Evolutionary conservation across 2,888 invertebrate genomes (phyloP).

Genomic region (Drosophila dives): DNA sequence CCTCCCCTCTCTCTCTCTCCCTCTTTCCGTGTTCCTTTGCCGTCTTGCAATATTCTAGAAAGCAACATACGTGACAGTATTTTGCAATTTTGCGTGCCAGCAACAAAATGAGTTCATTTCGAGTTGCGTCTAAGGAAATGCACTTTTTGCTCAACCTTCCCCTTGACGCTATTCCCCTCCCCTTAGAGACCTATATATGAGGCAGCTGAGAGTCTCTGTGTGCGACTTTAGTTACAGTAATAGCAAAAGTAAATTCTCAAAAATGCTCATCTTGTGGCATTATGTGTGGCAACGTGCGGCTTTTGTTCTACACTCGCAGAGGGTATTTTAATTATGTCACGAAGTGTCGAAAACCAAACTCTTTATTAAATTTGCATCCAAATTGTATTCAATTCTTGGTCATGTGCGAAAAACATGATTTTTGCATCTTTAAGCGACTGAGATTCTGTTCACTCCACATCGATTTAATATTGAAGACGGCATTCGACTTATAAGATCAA

Average conservation of each 20-base stretch:
- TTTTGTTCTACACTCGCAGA: slow-evolving; percentile 24
- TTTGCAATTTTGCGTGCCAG: slow-evolving; percentile 66
- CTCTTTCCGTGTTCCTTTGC: slow-evolving; percentile 7
- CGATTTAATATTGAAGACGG: neutral
- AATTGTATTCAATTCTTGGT: slow-evolving; percentile 46
- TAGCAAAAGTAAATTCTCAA: slow-evolving; percentile 53
- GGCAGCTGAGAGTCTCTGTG: slow-evolving; percentile 46
- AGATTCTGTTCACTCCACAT: neutral
- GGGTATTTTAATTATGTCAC: slow-evolving; percentile 14
- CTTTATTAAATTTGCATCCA: slow-evolving; percentile 46
- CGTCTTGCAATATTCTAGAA: slow-evolving; percentile 73
- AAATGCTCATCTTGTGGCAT: slow-evolving; percentile 35
- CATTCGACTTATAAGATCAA: neutral
- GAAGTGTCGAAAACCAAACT: slow-evolving; percentile 6
- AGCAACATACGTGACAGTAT: slow-evolving; percentile 80
- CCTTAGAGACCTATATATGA: slow-evolving; percentile 39
- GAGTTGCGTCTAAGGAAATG: slow-evolving; percentile 56
- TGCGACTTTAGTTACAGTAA: slow-evolving; percentile 54
- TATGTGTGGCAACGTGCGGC: slow-evolving; percentile 49
- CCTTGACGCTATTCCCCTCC: neutral
- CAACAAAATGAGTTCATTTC: slow-evolving; percentile 72
- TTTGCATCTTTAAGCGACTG: neutral
- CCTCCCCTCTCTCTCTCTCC: slow-evolving; percentile 6
- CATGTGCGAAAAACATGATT: slow-evolving; percentile 7
- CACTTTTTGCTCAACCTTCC: slow-evolving; percentile 33